Base-by-base conservation (phyloP, 2,113 vertebrate species). In the Phaethon lepturus region DNA sequence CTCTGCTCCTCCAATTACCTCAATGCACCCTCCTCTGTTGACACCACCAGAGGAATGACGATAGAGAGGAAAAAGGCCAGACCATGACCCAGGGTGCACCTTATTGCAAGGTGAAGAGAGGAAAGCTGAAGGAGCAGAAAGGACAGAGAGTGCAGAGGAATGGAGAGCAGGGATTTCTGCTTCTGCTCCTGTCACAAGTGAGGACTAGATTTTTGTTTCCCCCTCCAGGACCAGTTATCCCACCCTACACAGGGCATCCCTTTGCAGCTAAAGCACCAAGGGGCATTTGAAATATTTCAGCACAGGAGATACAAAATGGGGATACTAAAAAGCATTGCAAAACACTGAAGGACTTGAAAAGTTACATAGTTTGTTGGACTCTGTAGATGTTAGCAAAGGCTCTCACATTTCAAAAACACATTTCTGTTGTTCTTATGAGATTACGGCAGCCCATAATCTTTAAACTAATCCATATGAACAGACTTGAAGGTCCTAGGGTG, bases 41-140 rank as follows among this genome's bases (percentile, higher is more conserved):
- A 13, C 2, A 1, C 24, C 45, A 53, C 29, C 12, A 31, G 20
- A 35, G 10, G 42, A 81, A 66, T 53, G 11, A 64, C 0, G 1
- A 72, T 11, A 60, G 40, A 52, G 60, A 49, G 35, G 52, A 55
- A 77, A 47, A 81, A 47, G 38, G 28, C 9, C 28, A 71, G 50
- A 53, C 13, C 14, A 6, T 71, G 50, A 24, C 56, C 50, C 56
- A 40, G 20, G 3, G 20, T 53, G 26, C 28, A 53, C 38, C 5
- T 40, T 71, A 86, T 17, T 59, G n/a, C 13, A 31, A 62, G 33
- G 35, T 23, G 7, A 69, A 80, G 64, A 76, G 40, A 53, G 9
- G 40, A 71, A 87, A 77, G 16, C 12, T 66, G 71, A 55, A 82
- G 40, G 16, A 60, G 31, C 13, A 56, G 35, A 12, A 44, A 33